A percentile compares a stretch with the other conserved stretches of the same genome.
Conservation (phyloP, 2,888 invertebrate species). For the Xestia c-nigrum region DNA sequence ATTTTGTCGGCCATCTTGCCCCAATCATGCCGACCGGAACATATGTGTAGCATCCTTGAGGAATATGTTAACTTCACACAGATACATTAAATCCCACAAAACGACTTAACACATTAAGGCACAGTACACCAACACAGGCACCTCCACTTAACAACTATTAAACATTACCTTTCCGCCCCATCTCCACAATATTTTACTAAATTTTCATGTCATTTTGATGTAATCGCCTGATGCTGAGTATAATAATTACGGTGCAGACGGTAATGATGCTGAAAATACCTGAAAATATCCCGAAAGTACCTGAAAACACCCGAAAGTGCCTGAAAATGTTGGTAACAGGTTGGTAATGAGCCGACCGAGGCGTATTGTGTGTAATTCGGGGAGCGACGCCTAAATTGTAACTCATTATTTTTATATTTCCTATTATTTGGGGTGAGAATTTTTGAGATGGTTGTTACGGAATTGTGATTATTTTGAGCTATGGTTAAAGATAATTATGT, state of each 20-base stretch:
- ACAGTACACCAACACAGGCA: not conserved
- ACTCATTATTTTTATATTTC: conserved; percentile 57
- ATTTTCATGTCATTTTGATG: conserved; percentile 51
- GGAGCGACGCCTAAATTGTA: conserved; percentile 49
- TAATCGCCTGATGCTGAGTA: conserved; percentile 48
- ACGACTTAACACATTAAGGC: conserved; percentile 18
- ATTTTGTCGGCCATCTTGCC: not conserved
- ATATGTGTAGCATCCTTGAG: not conserved
- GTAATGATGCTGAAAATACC: conserved; percentile 58
- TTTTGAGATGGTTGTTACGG: not conserved
- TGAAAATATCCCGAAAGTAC: conserved; percentile 32
- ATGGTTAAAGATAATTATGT: not conserved
- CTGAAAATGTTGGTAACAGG: conserved; percentile 57
- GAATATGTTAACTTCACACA: not conserved
- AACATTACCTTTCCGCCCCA: not conserved
- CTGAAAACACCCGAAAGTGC: conserved; percentile 29
- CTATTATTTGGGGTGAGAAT: conserved; percentile 37
- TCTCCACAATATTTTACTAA: conserved; percentile 23
- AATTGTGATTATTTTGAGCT: conserved; percentile 3
- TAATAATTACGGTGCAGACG: conserved; percentile 47
- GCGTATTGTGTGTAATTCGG: conserved; percentile 47
- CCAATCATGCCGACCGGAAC: not conserved
- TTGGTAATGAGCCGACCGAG: conserved; percentile 49
- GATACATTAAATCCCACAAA: conserved; percentile 28
- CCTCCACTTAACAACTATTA: conserved; percentile 1